Conservation (phyloP, 2,888 invertebrate species). For the Pristionchus japonicus region DNA sequence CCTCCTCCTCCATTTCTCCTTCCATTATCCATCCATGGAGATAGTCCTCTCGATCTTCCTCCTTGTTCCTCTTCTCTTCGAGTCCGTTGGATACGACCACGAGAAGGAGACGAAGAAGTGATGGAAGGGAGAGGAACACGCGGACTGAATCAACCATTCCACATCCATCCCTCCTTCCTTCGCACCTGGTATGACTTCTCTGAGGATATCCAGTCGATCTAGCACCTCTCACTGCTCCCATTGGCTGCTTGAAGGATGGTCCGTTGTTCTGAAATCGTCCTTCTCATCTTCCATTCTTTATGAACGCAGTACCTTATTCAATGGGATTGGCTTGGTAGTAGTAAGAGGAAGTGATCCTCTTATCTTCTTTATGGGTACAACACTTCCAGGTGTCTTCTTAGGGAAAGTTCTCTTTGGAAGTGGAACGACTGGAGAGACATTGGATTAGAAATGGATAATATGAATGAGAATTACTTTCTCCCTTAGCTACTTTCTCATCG, state of each 20-base stretch:
- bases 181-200: not conserved
- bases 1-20: conserved; percentile 45
- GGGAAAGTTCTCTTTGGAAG: not conserved
- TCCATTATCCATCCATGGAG: conserved; percentile 46
- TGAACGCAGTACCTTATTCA: conserved; percentile 2
- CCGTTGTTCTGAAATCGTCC: not conserved
- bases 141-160: not conserved
- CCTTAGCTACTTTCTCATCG: conserved; percentile 6
- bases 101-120: not conserved
- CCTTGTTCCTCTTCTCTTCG: not conserved
- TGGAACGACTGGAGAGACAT: conserved; percentile 6
- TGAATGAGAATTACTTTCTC: conserved; percentile 6
- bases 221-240: not conserved
- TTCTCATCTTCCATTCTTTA: not conserved
- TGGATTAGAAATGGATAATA: not conserved
- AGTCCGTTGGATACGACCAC: not conserved
- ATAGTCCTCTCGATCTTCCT: conserved; percentile 42
- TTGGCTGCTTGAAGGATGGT: conserved; percentile 6
- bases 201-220: not conserved
- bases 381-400: not conserved
- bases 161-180: not conserved
- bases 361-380: not conserved
- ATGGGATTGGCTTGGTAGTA: not conserved
- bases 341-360: not conserved
- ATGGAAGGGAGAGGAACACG: not conserved